phyloP scores from a whole-genome alignment of 2,888 invertebrate genomes.

The Heliconius hortense region DNA sequence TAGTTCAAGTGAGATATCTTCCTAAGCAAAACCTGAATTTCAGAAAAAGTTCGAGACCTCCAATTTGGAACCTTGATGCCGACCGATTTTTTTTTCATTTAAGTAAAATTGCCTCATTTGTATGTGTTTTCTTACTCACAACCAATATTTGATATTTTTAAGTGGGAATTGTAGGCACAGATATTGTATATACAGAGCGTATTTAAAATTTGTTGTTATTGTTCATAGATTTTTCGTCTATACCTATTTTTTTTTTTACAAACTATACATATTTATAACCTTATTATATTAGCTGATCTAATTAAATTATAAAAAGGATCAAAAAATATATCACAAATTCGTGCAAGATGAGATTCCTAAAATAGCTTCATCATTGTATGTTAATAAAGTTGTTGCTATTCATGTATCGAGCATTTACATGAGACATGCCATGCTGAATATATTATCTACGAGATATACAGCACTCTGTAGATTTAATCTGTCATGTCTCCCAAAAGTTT shows the following conservation, averaged over 20 bases:
- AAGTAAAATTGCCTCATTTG: too few relatives aligned
- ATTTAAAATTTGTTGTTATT: background rate
- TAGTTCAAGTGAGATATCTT: too few relatives aligned
- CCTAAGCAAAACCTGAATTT: too few relatives aligned
- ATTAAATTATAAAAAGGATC: background rate
- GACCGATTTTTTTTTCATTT: too few relatives aligned
- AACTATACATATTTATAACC: background rate
- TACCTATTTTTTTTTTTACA: background rate
- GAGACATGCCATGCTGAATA: conserved; percentile 15
- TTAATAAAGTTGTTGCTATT: conserved; percentile 22
- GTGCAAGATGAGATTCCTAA: background rate
- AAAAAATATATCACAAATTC: background rate
- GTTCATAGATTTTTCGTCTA: background rate
- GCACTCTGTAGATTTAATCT: conserved; percentile 19
- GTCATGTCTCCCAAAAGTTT: conserved; percentile 13
- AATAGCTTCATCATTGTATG: conserved; percentile 28
- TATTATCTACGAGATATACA: conserved; percentile 11
- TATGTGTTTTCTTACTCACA: background rate
- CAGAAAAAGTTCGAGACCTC: too few relatives aligned
- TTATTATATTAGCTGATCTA: background rate
- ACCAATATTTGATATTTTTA: background rate
- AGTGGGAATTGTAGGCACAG: background rate
- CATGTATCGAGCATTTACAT: conserved; percentile 24
- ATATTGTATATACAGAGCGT: background rate
- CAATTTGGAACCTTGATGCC: too few relatives aligned